Conservation (phyloP, 2,113 vertebrate genomes). For the Platycercus adscitus region DNA sequence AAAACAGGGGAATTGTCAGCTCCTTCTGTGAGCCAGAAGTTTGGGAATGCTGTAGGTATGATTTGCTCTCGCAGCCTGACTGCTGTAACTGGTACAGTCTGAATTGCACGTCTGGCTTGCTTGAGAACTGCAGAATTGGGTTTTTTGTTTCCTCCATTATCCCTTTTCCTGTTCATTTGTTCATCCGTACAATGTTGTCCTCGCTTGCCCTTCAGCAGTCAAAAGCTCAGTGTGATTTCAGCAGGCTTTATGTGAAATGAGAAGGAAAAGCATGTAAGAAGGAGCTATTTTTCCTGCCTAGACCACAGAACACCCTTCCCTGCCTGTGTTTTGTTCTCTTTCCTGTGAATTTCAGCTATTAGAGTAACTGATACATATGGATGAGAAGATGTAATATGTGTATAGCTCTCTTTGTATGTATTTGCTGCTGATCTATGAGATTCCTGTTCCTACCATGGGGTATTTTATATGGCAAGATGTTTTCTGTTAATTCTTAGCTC, state of each 20-base stretch:
- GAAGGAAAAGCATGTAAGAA: not conserved
- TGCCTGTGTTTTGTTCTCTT: not conserved
- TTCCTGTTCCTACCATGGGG: rapidly evolving
- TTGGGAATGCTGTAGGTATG: not conserved
- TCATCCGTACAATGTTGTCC: not conserved
- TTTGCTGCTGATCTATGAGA: not conserved
- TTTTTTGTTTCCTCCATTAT: not conserved
- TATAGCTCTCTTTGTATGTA: not conserved
- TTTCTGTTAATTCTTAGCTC: not conserved
- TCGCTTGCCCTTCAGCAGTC: not conserved
- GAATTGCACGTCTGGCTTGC: not conserved
- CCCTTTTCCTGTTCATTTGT: not conserved
- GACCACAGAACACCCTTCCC: not conserved
- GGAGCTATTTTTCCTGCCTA: not conserved
- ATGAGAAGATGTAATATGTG: not conserved
- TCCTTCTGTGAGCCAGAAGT: not conserved
- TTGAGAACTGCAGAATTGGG: not conserved
- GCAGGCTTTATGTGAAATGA: not conserved
- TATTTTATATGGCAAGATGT: not conserved
- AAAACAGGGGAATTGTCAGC: not conserved
- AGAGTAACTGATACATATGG: rapidly evolving
- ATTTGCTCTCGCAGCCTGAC: not conserved
- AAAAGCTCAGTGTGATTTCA: not conserved
- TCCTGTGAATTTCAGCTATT: not conserved
- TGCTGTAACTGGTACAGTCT: not conserved